Evolutionary conservation across 35 echinoderm and acorn worm species (phyloP), one percentile per base, ranked within the genome.

Genomic region (Hemicentrotus pulcherrimus): DNA sequence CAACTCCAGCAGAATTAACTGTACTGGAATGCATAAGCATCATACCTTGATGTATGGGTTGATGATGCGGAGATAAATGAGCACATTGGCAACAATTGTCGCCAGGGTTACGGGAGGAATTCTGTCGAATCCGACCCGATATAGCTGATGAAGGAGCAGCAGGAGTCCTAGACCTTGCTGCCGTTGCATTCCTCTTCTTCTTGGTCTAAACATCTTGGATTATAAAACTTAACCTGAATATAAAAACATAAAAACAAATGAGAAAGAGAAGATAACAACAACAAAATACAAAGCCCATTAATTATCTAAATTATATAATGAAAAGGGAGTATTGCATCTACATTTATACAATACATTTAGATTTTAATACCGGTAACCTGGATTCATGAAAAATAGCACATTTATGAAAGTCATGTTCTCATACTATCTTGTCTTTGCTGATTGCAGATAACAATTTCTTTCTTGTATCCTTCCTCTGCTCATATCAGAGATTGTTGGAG

Each of bases 41-140:
- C 48, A 47, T 58, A 93, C 91, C 91, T 89, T 95, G 86, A 98
- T 88, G 60, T 94, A 96, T 47, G 96, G 94, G 86, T 98, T 92
- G 30, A 98, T 95, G 59, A 95, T 92, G 32, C 88, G 96, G 4
- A 97, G 91, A 91, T 94, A 97, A 30, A 99, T 97, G 55, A 96
- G 96, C 46, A 97, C 95, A 96, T 97, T 97, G 32, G 95, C 46
- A 6, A 47, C 96, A 89, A 99, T 95, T 15, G 98, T 99, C 4
- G 45, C 97, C 28, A 99, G 95, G 7, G 98, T 99, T 32, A 94
- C 59, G 4, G 97, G 97, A 61, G 96, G 97, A 33, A 99, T 99
- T 52, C 95, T 96, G 78, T 96, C 50, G 46, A 97, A 96, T 28
- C 98, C 98, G 33, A 97, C 96, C 86, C 95, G 98, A 41, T 94